Conservation (phyloP, 2,797 vertebrate species). For the Hirundo rustica region DNA sequence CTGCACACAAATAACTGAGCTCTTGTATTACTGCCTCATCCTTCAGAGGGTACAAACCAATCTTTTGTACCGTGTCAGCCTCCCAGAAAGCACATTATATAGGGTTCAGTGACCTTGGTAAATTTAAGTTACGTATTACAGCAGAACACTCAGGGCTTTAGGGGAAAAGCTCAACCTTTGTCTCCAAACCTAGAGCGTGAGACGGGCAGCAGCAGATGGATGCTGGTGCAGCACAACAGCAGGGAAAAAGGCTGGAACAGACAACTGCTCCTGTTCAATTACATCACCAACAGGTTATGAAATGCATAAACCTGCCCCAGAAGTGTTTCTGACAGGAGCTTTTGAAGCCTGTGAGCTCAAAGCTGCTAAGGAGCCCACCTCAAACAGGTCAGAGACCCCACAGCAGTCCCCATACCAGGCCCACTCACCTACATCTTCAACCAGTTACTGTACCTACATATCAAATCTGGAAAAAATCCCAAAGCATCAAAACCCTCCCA, state of each 20-base stretch:
- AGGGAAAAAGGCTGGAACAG: not conserved
- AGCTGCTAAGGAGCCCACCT: not conserved
- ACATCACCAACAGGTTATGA: not conserved
- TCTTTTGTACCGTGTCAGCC: constrained; percentile 81
- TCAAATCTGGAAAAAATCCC: not conserved
- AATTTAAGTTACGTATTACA: constrained; percentile 68
- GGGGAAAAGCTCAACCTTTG: constrained; percentile 35
- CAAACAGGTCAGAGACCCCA: not conserved
- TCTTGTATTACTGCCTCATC: constrained; percentile 72
- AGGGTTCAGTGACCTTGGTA: constrained; percentile 66
- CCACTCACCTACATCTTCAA: not conserved
- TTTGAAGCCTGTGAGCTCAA: not conserved
- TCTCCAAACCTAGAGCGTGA: not conserved
- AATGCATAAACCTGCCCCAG: not conserved
- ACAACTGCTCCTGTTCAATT: not conserved
- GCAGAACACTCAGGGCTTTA: constrained; percentile 55
- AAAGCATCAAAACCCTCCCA: not conserved
- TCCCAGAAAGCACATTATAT: constrained; percentile 71
- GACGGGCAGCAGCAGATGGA: not conserved
- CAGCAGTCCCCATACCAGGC: not conserved
- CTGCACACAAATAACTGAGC: constrained; percentile 75
- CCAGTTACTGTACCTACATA: rapidly evolving
- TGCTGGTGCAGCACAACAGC: not conserved
- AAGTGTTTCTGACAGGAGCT: not conserved
- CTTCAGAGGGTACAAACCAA: constrained; percentile 79